Evolutionary conservation across 2,888 invertebrate genomes (phyloP), one percentile per base, ranked within the genome.

Genomic region (Lamellibrachia satsuma): DNA sequence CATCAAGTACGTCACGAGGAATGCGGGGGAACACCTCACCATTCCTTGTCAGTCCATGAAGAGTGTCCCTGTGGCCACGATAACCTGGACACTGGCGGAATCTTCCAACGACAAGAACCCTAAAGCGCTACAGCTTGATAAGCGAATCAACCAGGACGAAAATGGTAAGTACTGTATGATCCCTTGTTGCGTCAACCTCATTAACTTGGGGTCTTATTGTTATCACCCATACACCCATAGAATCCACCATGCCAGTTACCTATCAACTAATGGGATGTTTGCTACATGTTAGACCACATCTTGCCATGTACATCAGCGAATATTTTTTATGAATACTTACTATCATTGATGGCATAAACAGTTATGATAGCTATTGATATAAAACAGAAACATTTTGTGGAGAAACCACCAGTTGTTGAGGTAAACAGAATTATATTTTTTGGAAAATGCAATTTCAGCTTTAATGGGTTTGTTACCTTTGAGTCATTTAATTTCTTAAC

Each of bases 1-100:
- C 6, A 6, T 75, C 4, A 11, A 4, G 1, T 1, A 2, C 11
- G 6, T 22, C 75, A 3, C 0, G 0, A 2, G 0, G 22, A 22
- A 2, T 0, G 75, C 75, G 15, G 75, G 75, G 75, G 2, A 75
- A 22, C 75, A 75, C 22, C 15, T 75, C 22, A 22, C 4, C 6
- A 75, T 75, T n/a, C 22, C 1, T 11, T 75, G 75, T 75, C 75
- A 75, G 75, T 6, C 75, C 3, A 3, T 75, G 75, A 22, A 11
- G 22, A 75, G 75, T 75, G 15, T 1, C 11, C 75, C 75, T 15
- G 1, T 6, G 0, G 22, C 75, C 6, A 75, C 75, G 6, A 22
- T 75, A 15, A 75, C 22, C 4, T 75, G 75, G 75, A 1, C 6
- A 6, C 6, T 75, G 75, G 22, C 22, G 0, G 0, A 15, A n/a